These are phyloP conservation scores for Sapajus apella DNA, from an alignment of 2,113 vertebrate species.

Conservation along the genomic window DNA sequence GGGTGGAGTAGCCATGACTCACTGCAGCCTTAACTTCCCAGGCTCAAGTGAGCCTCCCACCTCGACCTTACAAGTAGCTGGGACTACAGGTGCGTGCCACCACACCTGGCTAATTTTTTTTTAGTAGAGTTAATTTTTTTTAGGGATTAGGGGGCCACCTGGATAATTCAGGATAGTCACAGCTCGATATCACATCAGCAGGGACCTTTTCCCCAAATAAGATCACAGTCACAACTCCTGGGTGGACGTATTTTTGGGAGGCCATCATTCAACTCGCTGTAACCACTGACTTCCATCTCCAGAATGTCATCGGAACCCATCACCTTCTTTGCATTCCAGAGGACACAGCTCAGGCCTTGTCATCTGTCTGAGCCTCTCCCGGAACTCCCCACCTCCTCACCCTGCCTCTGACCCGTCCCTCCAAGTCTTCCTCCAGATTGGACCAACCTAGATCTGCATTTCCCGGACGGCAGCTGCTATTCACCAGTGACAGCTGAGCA, in stretches of 20 bases:
- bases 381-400: background rate
- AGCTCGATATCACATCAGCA: background rate
- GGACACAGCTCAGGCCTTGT: background rate
- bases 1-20: too few species aligned
- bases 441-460: background rate
- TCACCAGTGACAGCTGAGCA: fast-evolving
- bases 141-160: background rate
- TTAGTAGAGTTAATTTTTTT: too few species aligned
- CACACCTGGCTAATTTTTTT: too few species aligned
- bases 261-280: fast-evolving
- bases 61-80: too few species aligned
- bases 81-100: too few species aligned
- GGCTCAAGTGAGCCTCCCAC: too few species aligned
- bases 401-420: background rate
- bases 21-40: too few species aligned
- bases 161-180: background rate
- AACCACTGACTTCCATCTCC: fast-evolving
- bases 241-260: background rate
- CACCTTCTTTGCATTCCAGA: background rate
- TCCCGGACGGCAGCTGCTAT: fast-evolving
- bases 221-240: background rate
- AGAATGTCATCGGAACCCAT: fast-evolving
- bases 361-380: background rate
- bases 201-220: background rate
- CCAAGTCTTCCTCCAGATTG: fast-evolving